phyloP scores from a whole-genome alignment of 2,888 invertebrate genomes.

The Venustoraphidia nigricollis region DNA sequence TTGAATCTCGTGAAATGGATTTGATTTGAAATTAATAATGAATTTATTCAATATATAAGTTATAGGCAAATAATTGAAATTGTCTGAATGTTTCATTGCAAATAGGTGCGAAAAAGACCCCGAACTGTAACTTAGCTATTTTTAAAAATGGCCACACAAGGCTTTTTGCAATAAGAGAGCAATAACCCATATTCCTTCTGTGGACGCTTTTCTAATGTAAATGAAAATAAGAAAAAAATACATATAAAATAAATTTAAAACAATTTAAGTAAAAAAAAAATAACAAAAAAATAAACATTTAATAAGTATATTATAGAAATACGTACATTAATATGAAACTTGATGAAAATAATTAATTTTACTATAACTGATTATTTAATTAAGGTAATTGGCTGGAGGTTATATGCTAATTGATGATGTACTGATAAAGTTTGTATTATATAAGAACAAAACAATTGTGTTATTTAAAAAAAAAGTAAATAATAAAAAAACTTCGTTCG shows the following conservation, averaged over 20 bases:
- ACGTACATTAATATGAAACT: constrained; percentile 23
- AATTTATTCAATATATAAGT: no score
- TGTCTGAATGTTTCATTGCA: no score
- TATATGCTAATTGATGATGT: constrained; percentile 23
- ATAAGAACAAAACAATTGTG: constrained; percentile 20
- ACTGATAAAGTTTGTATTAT: constrained; percentile 33
- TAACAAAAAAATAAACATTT: constrained; percentile 14
- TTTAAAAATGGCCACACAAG: constrained; percentile 24
- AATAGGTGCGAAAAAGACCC: no score
- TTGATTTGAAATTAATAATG: no score
- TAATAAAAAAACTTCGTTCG: not conserved
- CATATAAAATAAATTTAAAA: constrained; percentile 18
- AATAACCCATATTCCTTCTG: constrained; percentile 35
- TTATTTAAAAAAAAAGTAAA: constrained; percentile 21
- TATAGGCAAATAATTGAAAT: no score
- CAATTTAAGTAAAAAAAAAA: not conserved
- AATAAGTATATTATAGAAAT: constrained; percentile 24
- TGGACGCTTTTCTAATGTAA: constrained; percentile 34
- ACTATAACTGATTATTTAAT: no score
- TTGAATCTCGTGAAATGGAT: no score
- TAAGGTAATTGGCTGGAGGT: no score
- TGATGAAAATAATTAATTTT: no score
- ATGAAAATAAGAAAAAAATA: constrained; percentile 25
- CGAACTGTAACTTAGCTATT: constrained; percentile 11
- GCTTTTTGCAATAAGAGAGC: constrained; percentile 38